A percentile compares a stretch with the other conserved stretches of the same genome.
Conservation (phyloP, 1,140 invertebrate genomes). For the Drosophila albomicans region DNA sequence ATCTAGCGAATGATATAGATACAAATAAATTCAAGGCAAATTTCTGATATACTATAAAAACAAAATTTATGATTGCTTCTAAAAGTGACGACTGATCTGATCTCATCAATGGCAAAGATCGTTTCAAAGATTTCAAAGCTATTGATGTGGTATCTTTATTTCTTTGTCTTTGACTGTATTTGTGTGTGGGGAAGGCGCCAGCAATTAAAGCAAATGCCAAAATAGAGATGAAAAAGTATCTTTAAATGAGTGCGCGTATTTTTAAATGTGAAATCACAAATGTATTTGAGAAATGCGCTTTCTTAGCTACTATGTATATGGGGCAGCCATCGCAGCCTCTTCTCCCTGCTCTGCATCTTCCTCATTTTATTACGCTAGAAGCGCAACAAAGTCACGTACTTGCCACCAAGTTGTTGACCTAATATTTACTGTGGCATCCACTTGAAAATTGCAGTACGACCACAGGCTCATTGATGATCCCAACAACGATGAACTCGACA, state of each 20-base stretch:
- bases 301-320: constrained; percentile 13
- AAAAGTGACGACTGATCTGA: constrained; percentile 73
- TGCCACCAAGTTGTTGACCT: constrained; percentile 61
- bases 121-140: constrained; percentile 61
- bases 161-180: constrained; percentile 33
- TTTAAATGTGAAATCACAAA: constrained; percentile 63
- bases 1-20: constrained; percentile 8
- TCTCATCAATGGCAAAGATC: constrained; percentile 71
- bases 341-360: neutral
- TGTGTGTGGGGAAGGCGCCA: constrained; percentile 56
- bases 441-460: constrained; percentile 60
- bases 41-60: constrained; percentile 15
- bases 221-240: constrained; percentile 60
- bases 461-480: constrained; percentile 69
- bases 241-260: constrained; percentile 57
- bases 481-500: constrained; percentile 56
- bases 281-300: constrained; percentile 34
- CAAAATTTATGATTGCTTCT: constrained; percentile 26
- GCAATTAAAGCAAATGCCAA: constrained; percentile 68
- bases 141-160: constrained; percentile 43
- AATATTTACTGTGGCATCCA: constrained; percentile 41
- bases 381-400: constrained; percentile 60
- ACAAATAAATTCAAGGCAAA: constrained; percentile 25
- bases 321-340: constrained; percentile 5
- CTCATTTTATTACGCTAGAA: neutral